phyloP scores from a whole-genome alignment of 2,113 vertebrate genomes.

The Typhlomys cinereus region DNA sequence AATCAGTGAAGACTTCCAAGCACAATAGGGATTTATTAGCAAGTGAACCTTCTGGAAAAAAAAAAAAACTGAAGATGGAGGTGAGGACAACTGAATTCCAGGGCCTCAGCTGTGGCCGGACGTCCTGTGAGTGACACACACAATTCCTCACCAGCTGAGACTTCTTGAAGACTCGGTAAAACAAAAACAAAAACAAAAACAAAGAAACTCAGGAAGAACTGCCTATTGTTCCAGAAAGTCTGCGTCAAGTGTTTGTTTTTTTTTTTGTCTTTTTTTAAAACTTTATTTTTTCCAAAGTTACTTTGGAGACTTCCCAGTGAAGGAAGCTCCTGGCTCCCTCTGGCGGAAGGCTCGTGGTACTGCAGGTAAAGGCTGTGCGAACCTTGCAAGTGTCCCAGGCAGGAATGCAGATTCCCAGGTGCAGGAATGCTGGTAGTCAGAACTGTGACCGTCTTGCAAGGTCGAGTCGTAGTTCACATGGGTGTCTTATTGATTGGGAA shows the following conservation, averaged over 20 bases:
- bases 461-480: neutral
- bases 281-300: neutral
- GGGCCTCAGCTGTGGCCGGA: fast-evolving
- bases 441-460: neutral
- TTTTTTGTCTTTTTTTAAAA: constrained; percentile 39
- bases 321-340: neutral
- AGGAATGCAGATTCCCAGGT: neutral
- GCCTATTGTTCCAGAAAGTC: neutral
- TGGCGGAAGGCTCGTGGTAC: neutral
- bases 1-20: neutral
- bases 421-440: neutral
- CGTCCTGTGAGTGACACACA: no score
- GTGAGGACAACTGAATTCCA: neutral
- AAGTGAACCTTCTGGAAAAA: neutral
- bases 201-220: no score
- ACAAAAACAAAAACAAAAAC: no score
- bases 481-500: neutral
- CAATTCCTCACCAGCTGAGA: no score
- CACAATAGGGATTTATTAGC: neutral
- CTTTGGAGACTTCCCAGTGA: neutral
- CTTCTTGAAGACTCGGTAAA: no score
- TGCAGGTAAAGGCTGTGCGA: neutral
- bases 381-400: neutral
- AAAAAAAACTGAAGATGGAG: neutral
- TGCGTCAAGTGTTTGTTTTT: neutral